phyloP scores from a whole-genome alignment of 2,113 vertebrate species.

The Sylvietta virens region DNA sequence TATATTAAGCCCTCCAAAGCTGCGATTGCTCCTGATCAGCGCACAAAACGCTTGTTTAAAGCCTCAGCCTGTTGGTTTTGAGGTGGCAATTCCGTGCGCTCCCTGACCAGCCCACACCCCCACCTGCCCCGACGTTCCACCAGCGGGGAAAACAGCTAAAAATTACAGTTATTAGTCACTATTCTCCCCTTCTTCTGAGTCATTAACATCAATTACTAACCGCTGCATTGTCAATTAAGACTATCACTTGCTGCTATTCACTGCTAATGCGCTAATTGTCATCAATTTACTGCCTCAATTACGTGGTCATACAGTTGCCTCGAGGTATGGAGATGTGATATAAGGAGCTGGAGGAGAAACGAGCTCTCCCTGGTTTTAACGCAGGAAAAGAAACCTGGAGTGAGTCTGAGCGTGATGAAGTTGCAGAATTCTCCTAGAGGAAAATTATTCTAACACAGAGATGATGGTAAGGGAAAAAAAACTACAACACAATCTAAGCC shows the following conservation, averaged over 20 bases:
- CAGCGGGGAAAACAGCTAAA: not conserved
- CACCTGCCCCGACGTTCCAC: not conserved
- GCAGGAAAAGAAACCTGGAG: not conserved
- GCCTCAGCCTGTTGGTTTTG: not conserved
- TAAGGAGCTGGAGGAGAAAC: not conserved
- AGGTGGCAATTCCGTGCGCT: not conserved
- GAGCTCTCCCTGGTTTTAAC: not conserved
- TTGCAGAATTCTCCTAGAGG: not conserved
- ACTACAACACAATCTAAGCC: not conserved
- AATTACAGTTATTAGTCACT: slow-evolving; percentile 13
- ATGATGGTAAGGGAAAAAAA: not conserved
- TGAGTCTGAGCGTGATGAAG: not conserved
- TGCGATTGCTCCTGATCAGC: not conserved
- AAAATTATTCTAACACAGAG: not conserved
- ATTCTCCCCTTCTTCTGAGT: slow-evolving; percentile 10
- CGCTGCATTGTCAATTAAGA: slow-evolving; percentile 38
- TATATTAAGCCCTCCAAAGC: not conserved
- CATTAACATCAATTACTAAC: slow-evolving; percentile 46
- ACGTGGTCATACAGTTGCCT: slow-evolving; percentile 43
- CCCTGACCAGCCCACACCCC: not conserved
- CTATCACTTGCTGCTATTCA: slow-evolving; percentile 41
- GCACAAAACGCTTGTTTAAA: not conserved
- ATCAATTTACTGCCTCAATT: slow-evolving; percentile 59
- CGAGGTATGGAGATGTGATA: not conserved
- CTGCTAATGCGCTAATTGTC: slow-evolving; percentile 56